Evolutionary conservation across 2,888 invertebrate species (phyloP), one percentile per base, ranked within the genome.

Genomic region (Ectropis crepuscularia): DNA sequence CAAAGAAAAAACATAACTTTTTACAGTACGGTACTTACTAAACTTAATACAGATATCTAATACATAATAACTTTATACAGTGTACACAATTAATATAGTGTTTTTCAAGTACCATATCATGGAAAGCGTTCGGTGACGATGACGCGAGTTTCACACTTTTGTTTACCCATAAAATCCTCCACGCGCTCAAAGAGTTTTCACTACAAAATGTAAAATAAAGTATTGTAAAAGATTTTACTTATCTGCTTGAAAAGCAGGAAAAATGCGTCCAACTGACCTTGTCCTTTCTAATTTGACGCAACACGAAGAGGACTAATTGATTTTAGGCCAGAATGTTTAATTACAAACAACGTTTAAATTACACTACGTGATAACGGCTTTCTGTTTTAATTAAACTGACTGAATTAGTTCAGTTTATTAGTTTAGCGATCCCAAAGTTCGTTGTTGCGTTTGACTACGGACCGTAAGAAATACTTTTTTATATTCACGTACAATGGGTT

Each of bases 291-390:
- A 55, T 57, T 49, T 49, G 48, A 42, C 57, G 43, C 53, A 36
- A 53, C 53, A 16, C 43, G 38, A 10, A 55, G n/a, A 41, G 54
- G 57, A 57, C 57, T 39, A 57, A 57, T 57, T 57, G 57, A 49
- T 57, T 49, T 57, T n/a, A 42, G 37, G 10, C 43, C 42, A 48
- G 46, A 49, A 60, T 39, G 60, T 60, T 60, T 53, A 53, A 60
- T 60, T 53, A 61, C 39, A 10, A 57, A 57, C 51, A 57, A 62
- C 62, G 53, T 57, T 53, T 51, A 47, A 53, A 57, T 57, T 39
- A 49, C 61, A 61, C 57, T 62, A 62, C 57, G 62, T 62, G 62
- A 42, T 62, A 57, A 62, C 51, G 51, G 53, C 61, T 61, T 57
- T 51, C 46, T 10, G 41, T 39, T 61, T 61, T 62, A 62, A 57